phyloP scores from a whole-genome alignment of 2,113 vertebrate genomes.

The Perca schrenkii region DNA sequence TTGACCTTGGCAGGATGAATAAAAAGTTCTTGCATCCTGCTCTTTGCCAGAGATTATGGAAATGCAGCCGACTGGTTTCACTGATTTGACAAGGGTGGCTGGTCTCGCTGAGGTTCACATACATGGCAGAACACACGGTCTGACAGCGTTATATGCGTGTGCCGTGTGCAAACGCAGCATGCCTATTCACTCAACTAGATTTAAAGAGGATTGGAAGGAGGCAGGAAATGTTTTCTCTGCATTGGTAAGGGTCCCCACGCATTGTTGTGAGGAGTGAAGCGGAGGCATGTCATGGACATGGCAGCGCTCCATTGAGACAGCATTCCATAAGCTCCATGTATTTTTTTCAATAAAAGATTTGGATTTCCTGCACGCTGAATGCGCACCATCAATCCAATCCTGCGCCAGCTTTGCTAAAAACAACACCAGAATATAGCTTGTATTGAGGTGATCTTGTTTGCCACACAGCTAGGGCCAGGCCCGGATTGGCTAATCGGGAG shows the following conservation, averaged over 20 bases:
- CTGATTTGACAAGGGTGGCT: constrained; percentile 35
- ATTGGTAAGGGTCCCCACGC: constrained; percentile 43
- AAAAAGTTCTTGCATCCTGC: background rate
- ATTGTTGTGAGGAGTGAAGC: constrained; percentile 55
- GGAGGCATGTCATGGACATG: constrained; percentile 68
- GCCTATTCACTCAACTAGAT: constrained; percentile 68
- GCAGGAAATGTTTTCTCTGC: constrained; percentile 68
- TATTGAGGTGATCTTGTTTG: constrained; percentile 20
- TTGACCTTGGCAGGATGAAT: background rate
- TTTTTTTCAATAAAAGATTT: constrained; percentile 70
- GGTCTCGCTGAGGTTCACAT: constrained; percentile 33
- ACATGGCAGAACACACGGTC: constrained; percentile 59
- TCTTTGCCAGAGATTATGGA: constrained; percentile 58
- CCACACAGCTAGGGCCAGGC: background rate
- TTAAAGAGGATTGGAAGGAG: constrained; percentile 71
- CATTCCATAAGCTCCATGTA: constrained; percentile 61
- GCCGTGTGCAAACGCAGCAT: constrained; percentile 64
- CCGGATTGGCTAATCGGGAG: too few species aligned
- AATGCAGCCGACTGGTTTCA: constrained; percentile 52
- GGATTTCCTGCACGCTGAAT: constrained; percentile 53
- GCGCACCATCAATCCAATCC: constrained; percentile 36
- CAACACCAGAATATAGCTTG: constrained; percentile 40
- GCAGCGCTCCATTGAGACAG: constrained; percentile 54
- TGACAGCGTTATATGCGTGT: constrained; percentile 68
- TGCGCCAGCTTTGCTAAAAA: constrained; percentile 29